Evolutionary conservation across 2,113 vertebrate genomes (phyloP).

Genomic region (Lophius piscatorius): DNA sequence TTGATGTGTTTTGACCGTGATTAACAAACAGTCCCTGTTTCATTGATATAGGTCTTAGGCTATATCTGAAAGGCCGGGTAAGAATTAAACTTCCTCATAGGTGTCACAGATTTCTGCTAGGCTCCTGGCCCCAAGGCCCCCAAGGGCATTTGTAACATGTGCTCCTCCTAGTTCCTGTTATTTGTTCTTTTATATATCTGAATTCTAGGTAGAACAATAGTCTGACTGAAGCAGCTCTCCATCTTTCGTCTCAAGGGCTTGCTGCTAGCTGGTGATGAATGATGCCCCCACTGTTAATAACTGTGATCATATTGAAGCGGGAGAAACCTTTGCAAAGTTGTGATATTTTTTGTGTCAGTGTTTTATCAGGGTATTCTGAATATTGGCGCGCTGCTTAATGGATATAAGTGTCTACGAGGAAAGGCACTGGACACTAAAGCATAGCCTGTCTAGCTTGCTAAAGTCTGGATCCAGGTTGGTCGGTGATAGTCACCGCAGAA

Average conservation of each 20-base stretch:
- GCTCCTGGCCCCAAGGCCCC: background rate
- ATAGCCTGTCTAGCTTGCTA: slow-evolving; percentile 35
- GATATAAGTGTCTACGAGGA: slow-evolving; percentile 51
- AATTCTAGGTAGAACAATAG: slow-evolving; percentile 7
- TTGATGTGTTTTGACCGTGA: slow-evolving; percentile 8
- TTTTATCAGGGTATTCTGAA: slow-evolving; percentile 32
- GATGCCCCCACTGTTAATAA: slow-evolving; percentile 12
- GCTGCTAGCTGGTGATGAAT: slow-evolving; percentile 20
- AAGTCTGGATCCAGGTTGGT: slow-evolving; percentile 33
- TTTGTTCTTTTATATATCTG: slow-evolving; percentile 12
- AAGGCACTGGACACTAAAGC: slow-evolving; percentile 55
- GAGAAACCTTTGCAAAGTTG: slow-evolving; percentile 28
- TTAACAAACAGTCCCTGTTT: slow-evolving; percentile 19
- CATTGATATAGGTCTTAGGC: slow-evolving; percentile 14
- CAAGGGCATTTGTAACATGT: slow-evolving; percentile 6
- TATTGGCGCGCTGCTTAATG: slow-evolving; percentile 47
- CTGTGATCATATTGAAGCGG: background rate
- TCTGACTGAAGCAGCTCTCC: slow-evolving; percentile 4
- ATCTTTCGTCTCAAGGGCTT: slow-evolving; percentile 28
- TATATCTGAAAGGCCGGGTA: slow-evolving; percentile 25
- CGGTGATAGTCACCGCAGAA: slow-evolving; percentile 33
- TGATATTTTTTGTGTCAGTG: slow-evolving; percentile 20
- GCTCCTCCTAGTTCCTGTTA: slow-evolving; percentile 9
- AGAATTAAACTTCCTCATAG: slow-evolving; percentile 26
- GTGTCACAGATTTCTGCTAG: slow-evolving; percentile 3